Conservation (phyloP, 2,113 vertebrate genomes). For the Oceanodroma tethys region DNA sequence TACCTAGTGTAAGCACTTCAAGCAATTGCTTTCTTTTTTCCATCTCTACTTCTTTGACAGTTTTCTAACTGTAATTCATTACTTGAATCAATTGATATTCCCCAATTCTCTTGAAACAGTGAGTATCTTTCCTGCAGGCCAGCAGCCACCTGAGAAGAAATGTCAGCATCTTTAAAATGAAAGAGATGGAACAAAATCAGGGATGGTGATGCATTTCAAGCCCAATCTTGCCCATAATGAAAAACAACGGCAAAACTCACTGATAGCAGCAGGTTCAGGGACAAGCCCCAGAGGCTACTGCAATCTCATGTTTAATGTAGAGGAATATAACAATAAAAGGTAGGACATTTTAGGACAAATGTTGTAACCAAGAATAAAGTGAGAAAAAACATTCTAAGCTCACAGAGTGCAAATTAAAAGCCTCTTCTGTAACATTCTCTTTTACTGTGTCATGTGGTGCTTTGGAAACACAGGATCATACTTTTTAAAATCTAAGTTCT, state of each 20-base stretch:
- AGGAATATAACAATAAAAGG: background rate
- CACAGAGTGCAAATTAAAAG: background rate
- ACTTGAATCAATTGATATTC: background rate
- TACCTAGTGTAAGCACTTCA: background rate
- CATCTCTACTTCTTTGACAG: background rate
- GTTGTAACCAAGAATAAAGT: background rate
- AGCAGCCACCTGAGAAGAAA: background rate
- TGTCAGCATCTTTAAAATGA: background rate
- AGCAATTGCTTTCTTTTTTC: background rate
- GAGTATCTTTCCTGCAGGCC: background rate
- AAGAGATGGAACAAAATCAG: background rate
- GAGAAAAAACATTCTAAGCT: background rate
- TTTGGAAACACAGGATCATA: background rate
- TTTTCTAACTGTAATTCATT: background rate
- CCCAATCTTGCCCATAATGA: background rate
- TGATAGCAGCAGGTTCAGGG: background rate
- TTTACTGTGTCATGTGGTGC: background rate
- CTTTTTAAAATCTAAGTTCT: background rate
- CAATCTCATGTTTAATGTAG: background rate
- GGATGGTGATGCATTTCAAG: background rate
- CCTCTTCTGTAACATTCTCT: background rate
- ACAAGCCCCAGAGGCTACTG: background rate
- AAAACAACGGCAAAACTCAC: background rate
- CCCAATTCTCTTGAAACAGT: background rate
- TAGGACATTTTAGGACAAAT: background rate